Percentiles rank a stretch among this genome's conserved stretches.
phyloP scores from a whole-genome alignment of 2,888 invertebrate species.

The Metalampra italica region DNA sequence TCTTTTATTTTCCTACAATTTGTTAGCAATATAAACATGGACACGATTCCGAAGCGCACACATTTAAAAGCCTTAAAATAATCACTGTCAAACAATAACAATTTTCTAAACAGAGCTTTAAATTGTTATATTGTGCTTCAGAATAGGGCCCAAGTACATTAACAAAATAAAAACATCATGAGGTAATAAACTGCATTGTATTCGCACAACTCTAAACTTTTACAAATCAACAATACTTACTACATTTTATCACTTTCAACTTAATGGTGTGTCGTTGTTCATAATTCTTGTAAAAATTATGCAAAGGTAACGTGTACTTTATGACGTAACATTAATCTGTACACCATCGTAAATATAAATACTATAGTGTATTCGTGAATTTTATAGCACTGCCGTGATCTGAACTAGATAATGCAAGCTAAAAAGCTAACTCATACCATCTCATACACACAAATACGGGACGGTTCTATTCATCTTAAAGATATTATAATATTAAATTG shows the following conservation, averaged over 20 bases:
- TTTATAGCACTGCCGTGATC: neutral
- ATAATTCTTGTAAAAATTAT: slow-evolving; percentile 5
- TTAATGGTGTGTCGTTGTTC: slow-evolving; percentile 1
- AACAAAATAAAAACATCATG: neutral
- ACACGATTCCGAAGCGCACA: too few relatives aligned
- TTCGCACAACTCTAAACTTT: slow-evolving; percentile 31
- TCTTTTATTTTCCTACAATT: neutral
- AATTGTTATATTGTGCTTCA: too few relatives aligned
- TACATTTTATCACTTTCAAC: slow-evolving; percentile 14
- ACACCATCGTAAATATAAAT: neutral
- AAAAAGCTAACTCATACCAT: neutral
- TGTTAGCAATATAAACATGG: too few relatives aligned
- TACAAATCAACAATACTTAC: slow-evolving; percentile 33
- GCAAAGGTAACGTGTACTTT: slow-evolving; percentile 12
- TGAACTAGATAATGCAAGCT: neutral
- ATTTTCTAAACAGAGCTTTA: too few relatives aligned
- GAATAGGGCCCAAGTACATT: too few relatives aligned
- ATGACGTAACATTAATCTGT: slow-evolving; percentile 3
- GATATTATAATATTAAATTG: neutral
- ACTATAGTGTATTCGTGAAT: neutral
- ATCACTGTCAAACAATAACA: too few relatives aligned
- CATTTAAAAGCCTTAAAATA: too few relatives aligned
- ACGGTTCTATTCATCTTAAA: neutral
- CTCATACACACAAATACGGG: neutral
- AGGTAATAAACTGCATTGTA: slow-evolving; percentile 17